Percentiles rank a stretch among this genome's conserved stretches.
phyloP scores from a whole-genome alignment of 2,888 invertebrate genomes.

The Abrostola tripartita region DNA sequence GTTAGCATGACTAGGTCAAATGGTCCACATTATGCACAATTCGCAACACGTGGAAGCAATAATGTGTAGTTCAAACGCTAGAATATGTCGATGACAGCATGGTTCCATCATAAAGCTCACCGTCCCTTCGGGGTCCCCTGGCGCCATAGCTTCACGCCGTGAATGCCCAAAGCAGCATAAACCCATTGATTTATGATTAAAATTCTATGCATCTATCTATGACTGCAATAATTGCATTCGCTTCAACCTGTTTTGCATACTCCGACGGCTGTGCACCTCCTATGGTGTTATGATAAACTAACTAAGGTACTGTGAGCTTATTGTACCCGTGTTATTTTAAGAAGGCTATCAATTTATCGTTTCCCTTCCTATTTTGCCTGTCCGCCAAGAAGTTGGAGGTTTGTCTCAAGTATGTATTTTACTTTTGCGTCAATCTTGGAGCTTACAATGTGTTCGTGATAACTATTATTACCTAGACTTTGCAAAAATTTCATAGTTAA shows the following conservation, averaged over 20 bases:
- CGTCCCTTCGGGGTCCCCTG: constrained; percentile 34
- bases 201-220: constrained; percentile 72
- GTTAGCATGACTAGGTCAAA: constrained; percentile 47
- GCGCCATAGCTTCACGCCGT: constrained; percentile 62
- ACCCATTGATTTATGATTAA: constrained; percentile 73
- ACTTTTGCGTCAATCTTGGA: background rate
- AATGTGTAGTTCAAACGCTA: constrained; percentile 37
- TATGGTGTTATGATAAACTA: constrained; percentile 60
- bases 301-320: constrained; percentile 48
- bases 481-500: too few relatives aligned
- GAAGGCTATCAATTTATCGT: constrained; percentile 55
- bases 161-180: constrained; percentile 65
- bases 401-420: constrained; percentile 15
- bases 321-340: constrained; percentile 37
- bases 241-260: constrained; percentile 58
- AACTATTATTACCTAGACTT: too few relatives aligned
- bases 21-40: constrained; percentile 34
- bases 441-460: too few relatives aligned
- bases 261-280: constrained; percentile 47
- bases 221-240: constrained; percentile 75
- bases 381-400: constrained; percentile 25
- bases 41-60: constrained; percentile 51
- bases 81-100: constrained; percentile 54
- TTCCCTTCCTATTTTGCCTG: constrained; percentile 34
- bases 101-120: constrained; percentile 34